Percentiles rank a stretch among this genome's conserved stretches.
Conservation (phyloP, 2,113 vertebrate species). For the Stegostoma tigrinum region DNA sequence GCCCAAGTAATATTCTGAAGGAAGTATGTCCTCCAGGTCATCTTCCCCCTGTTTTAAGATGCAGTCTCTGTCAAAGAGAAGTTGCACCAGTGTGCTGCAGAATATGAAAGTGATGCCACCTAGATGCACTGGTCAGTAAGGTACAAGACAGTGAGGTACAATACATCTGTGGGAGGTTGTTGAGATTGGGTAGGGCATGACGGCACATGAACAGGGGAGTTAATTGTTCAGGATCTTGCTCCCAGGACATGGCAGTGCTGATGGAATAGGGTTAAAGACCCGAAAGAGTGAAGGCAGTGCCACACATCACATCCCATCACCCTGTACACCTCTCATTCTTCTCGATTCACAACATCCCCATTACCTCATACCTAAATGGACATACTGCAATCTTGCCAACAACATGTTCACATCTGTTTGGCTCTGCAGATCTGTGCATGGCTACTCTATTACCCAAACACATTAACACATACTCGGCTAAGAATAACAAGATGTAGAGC, state of each 20-base stretch:
- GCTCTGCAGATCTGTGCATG: no score
- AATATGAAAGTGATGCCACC: background rate
- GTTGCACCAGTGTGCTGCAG: background rate
- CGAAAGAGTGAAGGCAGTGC: background rate
- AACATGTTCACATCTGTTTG: no score
- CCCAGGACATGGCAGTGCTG: background rate
- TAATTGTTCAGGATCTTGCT: background rate
- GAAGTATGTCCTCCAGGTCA: background rate
- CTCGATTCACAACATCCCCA: background rate
- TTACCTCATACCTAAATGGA: background rate
- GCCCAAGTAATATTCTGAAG: background rate
- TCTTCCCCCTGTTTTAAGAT: background rate
- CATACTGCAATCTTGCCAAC: no score
- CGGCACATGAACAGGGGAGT: background rate
- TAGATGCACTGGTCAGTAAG: background rate
- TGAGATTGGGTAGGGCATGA: background rate
- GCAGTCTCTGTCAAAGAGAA: background rate
- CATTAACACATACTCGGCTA: no score
- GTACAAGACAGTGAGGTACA: background rate
- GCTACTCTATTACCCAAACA: no score
- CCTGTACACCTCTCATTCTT: background rate
- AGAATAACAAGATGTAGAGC: no score
- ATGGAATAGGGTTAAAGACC: background rate
- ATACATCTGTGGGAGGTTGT: background rate
- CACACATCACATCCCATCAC: background rate